phyloP scores from a whole-genome alignment of 1,140 invertebrate genomes.

The Saccostrea echinata region DNA sequence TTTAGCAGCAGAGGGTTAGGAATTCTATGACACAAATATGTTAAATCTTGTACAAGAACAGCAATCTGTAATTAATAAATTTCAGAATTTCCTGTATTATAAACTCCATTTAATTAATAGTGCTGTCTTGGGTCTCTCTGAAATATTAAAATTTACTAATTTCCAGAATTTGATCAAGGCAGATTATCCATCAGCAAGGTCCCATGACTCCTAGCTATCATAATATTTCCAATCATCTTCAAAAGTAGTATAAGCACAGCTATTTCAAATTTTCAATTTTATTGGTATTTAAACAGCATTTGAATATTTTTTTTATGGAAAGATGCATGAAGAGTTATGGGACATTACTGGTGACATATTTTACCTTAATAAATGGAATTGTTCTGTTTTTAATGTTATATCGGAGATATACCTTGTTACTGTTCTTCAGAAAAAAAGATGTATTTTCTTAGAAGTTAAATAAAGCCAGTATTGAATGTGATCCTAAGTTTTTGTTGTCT shows the following conservation, averaged over 20 bases:
- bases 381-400: neutral
- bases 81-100: neutral
- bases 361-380: neutral
- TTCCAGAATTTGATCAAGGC: neutral
- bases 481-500: neutral
- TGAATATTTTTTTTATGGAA: neutral
- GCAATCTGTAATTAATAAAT: neutral
- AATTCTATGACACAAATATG: conserved; percentile 26
- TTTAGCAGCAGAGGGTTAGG: neutral
- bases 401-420: conserved; percentile 27
- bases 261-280: too few relatives aligned
- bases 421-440: conserved; percentile 14
- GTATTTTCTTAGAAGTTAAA: conserved; percentile 43
- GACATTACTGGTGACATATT: neutral
- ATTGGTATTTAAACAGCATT: neutral
- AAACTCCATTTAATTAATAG: neutral
- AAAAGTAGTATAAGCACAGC: neutral
- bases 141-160: neutral
- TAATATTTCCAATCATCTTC: neutral
- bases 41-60: neutral
- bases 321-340: neutral
- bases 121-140: neutral
- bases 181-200: neutral
- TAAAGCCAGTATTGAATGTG: conserved; percentile 35
- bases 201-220: neutral